Percentiles rank a stretch among this genome's conserved stretches.
Evolutionary conservation across 2,888 invertebrate species (phyloP).

Genomic region (Drosophila borealis): DNA sequence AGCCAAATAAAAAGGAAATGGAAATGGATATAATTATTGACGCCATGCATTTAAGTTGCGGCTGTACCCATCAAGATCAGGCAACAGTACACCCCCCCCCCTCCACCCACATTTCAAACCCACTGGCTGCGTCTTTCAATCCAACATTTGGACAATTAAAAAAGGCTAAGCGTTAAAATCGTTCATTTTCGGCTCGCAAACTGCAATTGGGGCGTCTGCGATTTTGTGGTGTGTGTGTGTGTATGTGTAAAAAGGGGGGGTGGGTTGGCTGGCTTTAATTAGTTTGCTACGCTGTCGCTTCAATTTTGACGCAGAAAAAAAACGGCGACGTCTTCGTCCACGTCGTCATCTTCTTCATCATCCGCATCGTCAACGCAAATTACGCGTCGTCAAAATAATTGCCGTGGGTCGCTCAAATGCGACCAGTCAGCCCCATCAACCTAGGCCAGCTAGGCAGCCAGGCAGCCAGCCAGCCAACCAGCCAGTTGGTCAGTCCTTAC

Average conservation of each 20-base stretch:
- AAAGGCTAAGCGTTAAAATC: constrained; percentile 79
- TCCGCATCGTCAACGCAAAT: constrained; percentile 73
- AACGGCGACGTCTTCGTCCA: constrained; percentile 56
- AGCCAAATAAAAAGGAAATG: constrained; percentile 11
- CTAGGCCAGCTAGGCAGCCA: constrained; percentile 16
- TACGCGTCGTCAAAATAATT: constrained; percentile 79
- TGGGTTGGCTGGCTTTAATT: constrained; percentile 60
- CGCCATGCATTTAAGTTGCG: constrained; percentile 60
- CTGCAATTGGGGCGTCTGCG: constrained; percentile 56
- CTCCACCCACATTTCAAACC: background rate
- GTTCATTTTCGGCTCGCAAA: constrained; percentile 71
- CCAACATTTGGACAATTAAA: constrained; percentile 69
- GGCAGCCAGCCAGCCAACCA: constrained; percentile 7
- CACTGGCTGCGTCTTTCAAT: constrained; percentile 5
- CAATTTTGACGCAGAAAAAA: constrained; percentile 59
- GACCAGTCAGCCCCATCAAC: constrained; percentile 32
- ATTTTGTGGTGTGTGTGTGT: constrained; percentile 16
- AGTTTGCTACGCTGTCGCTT: constrained; percentile 76
- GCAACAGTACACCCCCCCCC: constrained; percentile 6
- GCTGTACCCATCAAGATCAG: constrained; percentile 56
- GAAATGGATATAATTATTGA: constrained; percentile 58
- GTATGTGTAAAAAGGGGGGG: background rate
- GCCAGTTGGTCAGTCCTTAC: constrained; percentile 26
- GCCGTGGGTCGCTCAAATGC: constrained; percentile 73
- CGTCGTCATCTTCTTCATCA: constrained; percentile 62